Percentiles rank a stretch among this genome's conserved stretches.
phyloP scores from a whole-genome alignment of 2,797 vertebrate genomes.

The Taenioides sp. region DNA sequence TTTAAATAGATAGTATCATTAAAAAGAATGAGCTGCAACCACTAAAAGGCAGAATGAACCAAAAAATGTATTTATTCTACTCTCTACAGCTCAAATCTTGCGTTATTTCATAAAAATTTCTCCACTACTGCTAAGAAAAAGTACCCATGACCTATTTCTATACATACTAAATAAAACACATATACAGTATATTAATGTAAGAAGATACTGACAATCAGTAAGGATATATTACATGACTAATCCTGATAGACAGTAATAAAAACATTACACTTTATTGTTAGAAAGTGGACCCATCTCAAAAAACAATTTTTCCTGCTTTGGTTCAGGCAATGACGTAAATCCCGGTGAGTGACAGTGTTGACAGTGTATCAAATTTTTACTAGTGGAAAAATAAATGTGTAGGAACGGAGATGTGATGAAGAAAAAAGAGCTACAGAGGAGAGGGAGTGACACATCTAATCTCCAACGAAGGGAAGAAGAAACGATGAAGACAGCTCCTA shows the following conservation, averaged over 20 bases:
- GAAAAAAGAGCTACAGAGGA: constrained; percentile 19
- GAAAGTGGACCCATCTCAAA: background rate
- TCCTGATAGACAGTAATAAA: background rate
- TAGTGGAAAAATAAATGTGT: constrained; percentile 32
- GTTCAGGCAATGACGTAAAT: constrained; percentile 32
- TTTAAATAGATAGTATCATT: too few species aligned
- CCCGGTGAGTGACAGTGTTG: constrained; percentile 52
- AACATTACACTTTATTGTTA: too few species aligned
- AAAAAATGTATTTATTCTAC: too few species aligned
- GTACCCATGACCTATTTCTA: too few species aligned
- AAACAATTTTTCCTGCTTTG: background rate
- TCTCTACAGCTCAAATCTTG: too few species aligned
- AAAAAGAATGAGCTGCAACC: too few species aligned
- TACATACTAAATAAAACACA: background rate
- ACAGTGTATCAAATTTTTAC: constrained; percentile 42
- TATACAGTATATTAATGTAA: background rate
- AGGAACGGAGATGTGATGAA: constrained; percentile 35
- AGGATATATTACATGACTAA: background rate
- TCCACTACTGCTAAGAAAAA: too few species aligned
- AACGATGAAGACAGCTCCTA: constrained; percentile 13
- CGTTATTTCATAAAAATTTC: too few species aligned
- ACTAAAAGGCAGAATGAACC: too few species aligned
- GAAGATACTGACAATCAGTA: background rate
- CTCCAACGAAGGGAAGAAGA: constrained; percentile 32
- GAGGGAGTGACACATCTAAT: constrained; percentile 44